These are phyloP conservation scores for Philopedon plagiatum DNA, from an alignment of 2,888 invertebrate genomes.

Conservation along the genomic window DNA sequence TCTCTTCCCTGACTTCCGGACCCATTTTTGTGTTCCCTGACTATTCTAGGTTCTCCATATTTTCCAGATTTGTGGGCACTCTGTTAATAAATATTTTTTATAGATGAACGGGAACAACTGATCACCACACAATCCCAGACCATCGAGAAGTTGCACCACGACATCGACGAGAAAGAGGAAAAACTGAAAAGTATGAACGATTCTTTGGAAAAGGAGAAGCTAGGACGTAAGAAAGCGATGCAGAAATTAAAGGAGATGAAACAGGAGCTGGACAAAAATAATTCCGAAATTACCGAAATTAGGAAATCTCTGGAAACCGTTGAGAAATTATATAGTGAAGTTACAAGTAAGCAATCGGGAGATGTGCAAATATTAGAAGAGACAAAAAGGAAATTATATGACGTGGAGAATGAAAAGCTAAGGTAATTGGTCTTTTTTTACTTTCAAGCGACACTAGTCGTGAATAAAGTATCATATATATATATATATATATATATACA, in stretches of 20 bases:
- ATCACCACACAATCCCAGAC: slow-evolving; percentile 16
- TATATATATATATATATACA: no score
- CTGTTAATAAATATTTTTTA: no score
- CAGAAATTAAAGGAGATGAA: slow-evolving; percentile 37
- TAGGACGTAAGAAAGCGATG: slow-evolving; percentile 14
- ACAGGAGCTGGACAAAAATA: slow-evolving; percentile 35
- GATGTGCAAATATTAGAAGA: slow-evolving; percentile 9
- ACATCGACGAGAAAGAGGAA: slow-evolving; percentile 26
- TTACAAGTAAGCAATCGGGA: slow-evolving; percentile 18
- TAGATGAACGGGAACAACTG: slow-evolving; percentile 30
- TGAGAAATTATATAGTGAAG: slow-evolving; percentile 31
- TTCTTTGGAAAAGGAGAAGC: slow-evolving; percentile 40
- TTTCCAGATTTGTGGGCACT: no score
- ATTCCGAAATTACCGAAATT: slow-evolving; percentile 31
- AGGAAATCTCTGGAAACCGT: slow-evolving; percentile 33
- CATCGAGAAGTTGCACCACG: background rate
- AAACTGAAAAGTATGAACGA: slow-evolving; percentile 43
- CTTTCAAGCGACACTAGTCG: no score
- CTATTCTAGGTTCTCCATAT: no score
- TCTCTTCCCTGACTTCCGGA: no score
- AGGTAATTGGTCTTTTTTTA: slow-evolving; percentile 9
- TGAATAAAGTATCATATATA: no score
- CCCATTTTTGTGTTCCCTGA: no score
- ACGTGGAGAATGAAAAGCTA: slow-evolving; percentile 26
- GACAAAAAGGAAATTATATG: slow-evolving; percentile 8